phyloP scores from a whole-genome alignment of 2,797 vertebrate species.

The Lithobates pipiens region DNA sequence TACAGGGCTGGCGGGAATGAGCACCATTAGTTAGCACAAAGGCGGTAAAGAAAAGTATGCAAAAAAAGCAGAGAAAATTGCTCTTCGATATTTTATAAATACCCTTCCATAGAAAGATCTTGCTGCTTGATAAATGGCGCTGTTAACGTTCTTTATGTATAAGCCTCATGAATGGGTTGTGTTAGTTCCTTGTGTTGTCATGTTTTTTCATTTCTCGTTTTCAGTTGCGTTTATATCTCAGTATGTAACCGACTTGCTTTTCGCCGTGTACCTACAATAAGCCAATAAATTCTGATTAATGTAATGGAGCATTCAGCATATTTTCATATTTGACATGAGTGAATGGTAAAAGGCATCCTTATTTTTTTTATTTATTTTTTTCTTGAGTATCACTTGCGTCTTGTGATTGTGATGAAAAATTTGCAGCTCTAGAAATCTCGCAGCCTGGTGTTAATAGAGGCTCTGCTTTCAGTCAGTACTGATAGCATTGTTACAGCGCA shows the following conservation, averaged over 20 bases:
- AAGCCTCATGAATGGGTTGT: neutral
- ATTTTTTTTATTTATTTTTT: neutral
- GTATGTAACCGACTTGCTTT: neutral
- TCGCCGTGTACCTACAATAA: neutral
- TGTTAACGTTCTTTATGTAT: neutral
- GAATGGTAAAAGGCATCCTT: neutral
- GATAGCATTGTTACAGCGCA: neutral
- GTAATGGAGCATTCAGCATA: neutral
- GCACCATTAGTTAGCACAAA: too few relatives aligned
- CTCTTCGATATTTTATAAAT: neutral
- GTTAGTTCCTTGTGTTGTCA: too few relatives aligned
- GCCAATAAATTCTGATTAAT: neutral
- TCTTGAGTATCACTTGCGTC: neutral
- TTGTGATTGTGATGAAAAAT: neutral
- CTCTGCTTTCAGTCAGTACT: neutral
- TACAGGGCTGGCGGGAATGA: too few relatives aligned
- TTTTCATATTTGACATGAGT: neutral
- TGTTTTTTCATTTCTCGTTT: too few relatives aligned
- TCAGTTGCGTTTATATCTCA: neutral
- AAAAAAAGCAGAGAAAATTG: too few relatives aligned
- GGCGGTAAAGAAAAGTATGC: too few relatives aligned
- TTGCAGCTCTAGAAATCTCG: neutral
- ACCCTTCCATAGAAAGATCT: neutral
- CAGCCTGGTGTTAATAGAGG: neutral
- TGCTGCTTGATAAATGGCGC: neutral